A percentile compares a stretch with the other conserved stretches of the same genome.
Conservation (phyloP, 2,797 vertebrate species). For the Tragopan temminckii region DNA sequence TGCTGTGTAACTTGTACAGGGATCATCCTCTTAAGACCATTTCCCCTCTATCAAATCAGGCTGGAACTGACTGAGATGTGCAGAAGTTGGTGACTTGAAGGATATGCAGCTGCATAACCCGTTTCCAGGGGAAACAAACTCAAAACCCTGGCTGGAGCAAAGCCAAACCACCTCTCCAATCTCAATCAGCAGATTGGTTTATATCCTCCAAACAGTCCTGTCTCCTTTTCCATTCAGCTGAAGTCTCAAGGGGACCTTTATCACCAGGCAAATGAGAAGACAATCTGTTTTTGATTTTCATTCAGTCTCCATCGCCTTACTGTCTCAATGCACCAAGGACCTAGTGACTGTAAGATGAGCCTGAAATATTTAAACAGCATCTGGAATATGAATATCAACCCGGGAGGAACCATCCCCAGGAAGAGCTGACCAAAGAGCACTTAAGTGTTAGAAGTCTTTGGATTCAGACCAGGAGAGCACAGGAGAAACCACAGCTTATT, state of each 20-base stretch:
- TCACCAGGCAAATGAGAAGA: constrained; percentile 4
- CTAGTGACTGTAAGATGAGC: neutral
- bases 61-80: neutral
- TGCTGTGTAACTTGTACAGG: neutral
- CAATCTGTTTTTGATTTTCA: constrained; percentile 10
- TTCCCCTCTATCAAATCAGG: neutral
- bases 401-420: neutral
- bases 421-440: neutral
- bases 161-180: neutral
- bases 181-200: neutral
- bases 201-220: neutral
- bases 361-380: constrained; percentile 25
- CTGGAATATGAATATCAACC: neutral
- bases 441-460: neutral
- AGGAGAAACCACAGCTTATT: neutral
- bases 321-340: neutral
- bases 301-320: neutral
- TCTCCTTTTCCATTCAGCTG: neutral
- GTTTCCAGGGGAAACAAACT: neutral
- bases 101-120: neutral
- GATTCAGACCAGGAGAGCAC: neutral
- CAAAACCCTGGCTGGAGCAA: neutral
- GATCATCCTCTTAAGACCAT: neutral
- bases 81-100: neutral
- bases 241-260: neutral